phyloP scores from a whole-genome alignment of 1,140 invertebrate genomes.

The Physella acuta region DNA sequence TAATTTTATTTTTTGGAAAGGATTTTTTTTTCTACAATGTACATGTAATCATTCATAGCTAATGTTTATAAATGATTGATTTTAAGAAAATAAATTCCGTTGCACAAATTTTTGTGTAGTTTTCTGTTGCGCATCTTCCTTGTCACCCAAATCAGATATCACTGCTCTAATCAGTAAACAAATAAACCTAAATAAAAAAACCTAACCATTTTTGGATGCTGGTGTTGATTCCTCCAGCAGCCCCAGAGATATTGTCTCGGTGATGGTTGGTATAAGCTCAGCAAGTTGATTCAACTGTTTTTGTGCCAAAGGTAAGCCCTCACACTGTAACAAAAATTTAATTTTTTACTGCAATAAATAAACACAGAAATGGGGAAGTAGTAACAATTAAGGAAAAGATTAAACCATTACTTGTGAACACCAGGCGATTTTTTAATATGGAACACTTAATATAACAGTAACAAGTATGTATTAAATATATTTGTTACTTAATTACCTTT shows the following conservation, averaged over 20 bases:
- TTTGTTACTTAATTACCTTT: slow-evolving; percentile 55
- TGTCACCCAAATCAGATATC: neutral
- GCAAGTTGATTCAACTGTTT: slow-evolving; percentile 70
- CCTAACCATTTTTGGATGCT: slow-evolving; percentile 50
- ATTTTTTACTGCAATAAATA: no score
- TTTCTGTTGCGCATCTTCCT: no score
- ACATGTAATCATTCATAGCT: neutral
- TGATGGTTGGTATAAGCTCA: slow-evolving; percentile 80
- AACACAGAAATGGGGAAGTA: no score
- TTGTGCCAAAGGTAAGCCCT: slow-evolving; percentile 65
- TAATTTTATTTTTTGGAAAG: neutral
- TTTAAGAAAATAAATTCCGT: neutral
- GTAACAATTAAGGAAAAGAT: no score
- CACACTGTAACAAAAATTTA: slow-evolving; percentile 53
- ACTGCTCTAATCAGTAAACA: neutral
- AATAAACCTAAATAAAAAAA: neutral
- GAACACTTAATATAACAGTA: no score
- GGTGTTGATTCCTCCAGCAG: slow-evolving; percentile 67
- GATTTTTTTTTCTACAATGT: neutral
- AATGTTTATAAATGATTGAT: neutral
- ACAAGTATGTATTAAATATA: no score
- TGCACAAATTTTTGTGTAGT: neutral
- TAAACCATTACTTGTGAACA: no score
- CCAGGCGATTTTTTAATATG: no score
- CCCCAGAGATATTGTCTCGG: slow-evolving; percentile 75